phyloP scores from a whole-genome alignment of 2,113 vertebrate genomes.

The Ptychochromis oligacanthus region DNA sequence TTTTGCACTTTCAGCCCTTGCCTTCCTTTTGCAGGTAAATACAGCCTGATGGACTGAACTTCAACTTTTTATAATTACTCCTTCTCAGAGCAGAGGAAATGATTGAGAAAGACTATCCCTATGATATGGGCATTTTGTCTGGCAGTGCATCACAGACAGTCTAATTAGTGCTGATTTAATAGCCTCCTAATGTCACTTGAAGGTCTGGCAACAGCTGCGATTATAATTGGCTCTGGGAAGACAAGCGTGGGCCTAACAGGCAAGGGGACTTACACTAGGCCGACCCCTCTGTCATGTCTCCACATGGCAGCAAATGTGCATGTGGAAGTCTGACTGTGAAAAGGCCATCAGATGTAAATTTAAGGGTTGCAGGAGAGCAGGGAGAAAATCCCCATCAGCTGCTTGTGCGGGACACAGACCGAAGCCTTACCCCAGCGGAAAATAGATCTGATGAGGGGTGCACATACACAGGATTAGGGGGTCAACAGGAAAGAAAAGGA shows the following conservation, averaged over 20 bases:
- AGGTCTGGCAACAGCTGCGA: conserved; percentile 58
- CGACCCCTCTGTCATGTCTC: conserved; percentile 14
- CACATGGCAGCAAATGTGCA: conserved; percentile 2
- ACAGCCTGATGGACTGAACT: neutral
- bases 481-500: conserved; percentile 13
- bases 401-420: conserved; percentile 7
- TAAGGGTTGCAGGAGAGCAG: conserved; percentile 14
- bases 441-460: conserved; percentile 44
- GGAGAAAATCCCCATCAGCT: conserved; percentile 48
- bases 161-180: conserved; percentile 52
- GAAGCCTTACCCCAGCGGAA: neutral
- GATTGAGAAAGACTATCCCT: neutral
- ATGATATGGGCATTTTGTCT: neutral
- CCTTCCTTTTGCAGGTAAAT: neutral
- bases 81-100: neutral
- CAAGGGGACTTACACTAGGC: neutral
- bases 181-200: conserved; percentile 53
- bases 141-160: conserved; percentile 30
- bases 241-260: neutral
- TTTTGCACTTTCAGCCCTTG: neutral
- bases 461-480: conserved; percentile 33
- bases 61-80: neutral
- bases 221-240: conserved; percentile 46
- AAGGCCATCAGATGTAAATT: conserved; percentile 13
- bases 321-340: conserved; percentile 1